Conservation (phyloP, 2,797 vertebrate genomes). For the Triplophysa bombifrons region DNA sequence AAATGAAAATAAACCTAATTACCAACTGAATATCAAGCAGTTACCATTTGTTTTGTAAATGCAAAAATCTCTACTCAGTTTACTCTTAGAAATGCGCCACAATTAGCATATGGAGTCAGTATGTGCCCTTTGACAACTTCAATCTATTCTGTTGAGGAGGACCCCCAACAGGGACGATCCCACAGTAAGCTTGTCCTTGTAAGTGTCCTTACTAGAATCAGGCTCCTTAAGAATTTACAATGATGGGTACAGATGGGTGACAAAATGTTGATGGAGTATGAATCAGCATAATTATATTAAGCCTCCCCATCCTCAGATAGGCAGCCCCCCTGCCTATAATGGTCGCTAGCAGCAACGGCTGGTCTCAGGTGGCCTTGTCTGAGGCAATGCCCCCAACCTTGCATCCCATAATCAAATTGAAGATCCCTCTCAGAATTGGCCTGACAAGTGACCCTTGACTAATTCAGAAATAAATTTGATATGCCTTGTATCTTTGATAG, state of each 20-base stretch:
- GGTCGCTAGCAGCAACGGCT: conserved; percentile 60
- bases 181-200: background rate
- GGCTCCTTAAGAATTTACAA: conserved; percentile 11
- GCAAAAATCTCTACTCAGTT: conserved; percentile 32
- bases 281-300: conserved; percentile 72
- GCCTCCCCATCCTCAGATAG: conserved; percentile 37
- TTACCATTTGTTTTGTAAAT: conserved; percentile 44
- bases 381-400: conserved; percentile 53
- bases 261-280: conserved; percentile 67
- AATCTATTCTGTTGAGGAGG: background rate
- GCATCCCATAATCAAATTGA: conserved; percentile 73
- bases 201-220: conserved; percentile 13
- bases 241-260: conserved; percentile 58
- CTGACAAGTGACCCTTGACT: conserved; percentile 66
- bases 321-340: conserved; percentile 35
- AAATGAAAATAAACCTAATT: conserved; percentile 41
- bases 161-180: conserved; percentile 17
- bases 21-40: conserved; percentile 44
- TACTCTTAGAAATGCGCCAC: conserved; percentile 17
- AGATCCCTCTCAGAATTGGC: conserved; percentile 63
- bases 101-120: conserved; percentile 50
- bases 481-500: conserved; percentile 37
- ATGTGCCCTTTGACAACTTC: conserved; percentile 35
- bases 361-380: conserved; percentile 76
- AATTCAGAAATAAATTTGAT: conserved; percentile 70